Evolutionary conservation across 2,888 invertebrate species (phyloP).

Genomic region (Spodoptera picta): DNA sequence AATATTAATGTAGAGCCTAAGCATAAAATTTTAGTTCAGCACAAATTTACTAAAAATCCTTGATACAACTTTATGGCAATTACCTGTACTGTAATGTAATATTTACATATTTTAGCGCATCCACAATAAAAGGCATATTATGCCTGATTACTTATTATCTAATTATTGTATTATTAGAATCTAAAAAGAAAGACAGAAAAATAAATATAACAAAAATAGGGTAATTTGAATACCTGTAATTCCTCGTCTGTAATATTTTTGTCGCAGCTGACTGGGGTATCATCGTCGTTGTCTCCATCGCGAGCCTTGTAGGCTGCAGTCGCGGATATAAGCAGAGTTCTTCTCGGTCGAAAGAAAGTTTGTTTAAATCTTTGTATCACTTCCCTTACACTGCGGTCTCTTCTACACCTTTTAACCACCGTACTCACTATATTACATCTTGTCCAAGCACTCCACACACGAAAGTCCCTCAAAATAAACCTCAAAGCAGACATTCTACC

Average conservation of each 20-base stretch:
- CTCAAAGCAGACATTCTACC: constrained; percentile 72
- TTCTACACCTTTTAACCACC: constrained; percentile 75
- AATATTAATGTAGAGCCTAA: background rate
- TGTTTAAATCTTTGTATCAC: constrained; percentile 78
- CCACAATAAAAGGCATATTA: background rate
- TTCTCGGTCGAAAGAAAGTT: constrained; percentile 72
- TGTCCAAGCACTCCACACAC: constrained; percentile 77
- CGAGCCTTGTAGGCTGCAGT: constrained; percentile 77
- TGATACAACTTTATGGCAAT: too few species aligned
- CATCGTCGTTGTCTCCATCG: constrained; percentile 57
- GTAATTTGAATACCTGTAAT: constrained; percentile 70
- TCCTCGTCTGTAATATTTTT: constrained; percentile 78
- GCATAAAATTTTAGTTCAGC: too few species aligned
- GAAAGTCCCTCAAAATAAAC: constrained; percentile 75
- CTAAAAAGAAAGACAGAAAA: background rate
- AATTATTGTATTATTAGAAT: too few species aligned
- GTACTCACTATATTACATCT: constrained; percentile 71
- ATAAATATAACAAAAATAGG: background rate
- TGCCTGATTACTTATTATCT: background rate
- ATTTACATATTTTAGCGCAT: background rate
- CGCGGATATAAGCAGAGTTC: constrained; percentile 77
- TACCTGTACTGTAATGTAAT: too few species aligned
- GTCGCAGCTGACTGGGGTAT: constrained; percentile 60
- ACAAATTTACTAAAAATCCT: too few species aligned
- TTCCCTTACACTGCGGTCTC: constrained; percentile 77